Percentiles rank a stretch among this genome's conserved stretches.
phyloP scores from a whole-genome alignment of 2,888 invertebrate species.

The Polydrusus pterygomalis region DNA sequence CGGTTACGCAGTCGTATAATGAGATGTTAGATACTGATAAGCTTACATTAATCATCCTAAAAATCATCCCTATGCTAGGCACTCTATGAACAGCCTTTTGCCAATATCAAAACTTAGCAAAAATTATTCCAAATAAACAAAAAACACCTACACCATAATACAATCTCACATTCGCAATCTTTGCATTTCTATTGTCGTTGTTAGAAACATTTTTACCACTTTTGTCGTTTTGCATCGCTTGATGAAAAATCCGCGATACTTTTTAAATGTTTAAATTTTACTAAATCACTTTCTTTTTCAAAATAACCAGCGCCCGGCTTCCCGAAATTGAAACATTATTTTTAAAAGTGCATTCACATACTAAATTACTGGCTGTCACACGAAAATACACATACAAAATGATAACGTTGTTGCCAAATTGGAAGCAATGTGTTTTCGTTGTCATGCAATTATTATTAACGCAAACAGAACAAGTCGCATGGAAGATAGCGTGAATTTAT shows the following conservation, averaged over 20 bases:
- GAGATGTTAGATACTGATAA: no score
- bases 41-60: no score
- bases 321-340: conserved; percentile 34
- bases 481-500: background rate
- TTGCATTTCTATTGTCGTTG: background rate
- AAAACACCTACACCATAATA: conserved; percentile 11
- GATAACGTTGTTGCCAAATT: conserved; percentile 39
- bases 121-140: conserved; percentile 1
- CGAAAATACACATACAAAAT: conserved; percentile 30
- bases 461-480: conserved; percentile 1
- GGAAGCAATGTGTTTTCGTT: conserved; percentile 6
- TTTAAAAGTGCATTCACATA: conserved; percentile 47
- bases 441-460: background rate
- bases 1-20: no score
- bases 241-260: background rate
- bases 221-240: background rate
- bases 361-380: conserved; percentile 40
- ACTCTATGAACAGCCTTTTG: no score
- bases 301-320: conserved; percentile 4
- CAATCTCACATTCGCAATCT: background rate
- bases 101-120: background rate
- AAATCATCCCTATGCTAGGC: background rate
- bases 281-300: conserved; percentile 29
- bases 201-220: background rate
- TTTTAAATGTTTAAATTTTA: conserved; percentile 4